These are phyloP conservation scores for Epinotia brunnichana DNA, from an alignment of 2,888 invertebrate species.

Conservation along the genomic window DNA sequence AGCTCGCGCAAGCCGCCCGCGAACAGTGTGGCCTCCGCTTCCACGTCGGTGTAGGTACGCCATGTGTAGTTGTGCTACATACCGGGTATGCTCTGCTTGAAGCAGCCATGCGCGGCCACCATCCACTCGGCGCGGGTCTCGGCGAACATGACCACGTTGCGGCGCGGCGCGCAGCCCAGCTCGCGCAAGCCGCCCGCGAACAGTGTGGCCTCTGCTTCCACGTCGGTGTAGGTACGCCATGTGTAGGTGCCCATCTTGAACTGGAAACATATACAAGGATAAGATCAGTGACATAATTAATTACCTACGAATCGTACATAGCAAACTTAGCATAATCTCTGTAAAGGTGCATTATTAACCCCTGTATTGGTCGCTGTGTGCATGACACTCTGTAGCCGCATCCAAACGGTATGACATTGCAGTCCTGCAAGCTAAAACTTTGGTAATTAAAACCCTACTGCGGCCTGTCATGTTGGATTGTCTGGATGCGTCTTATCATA, in stretches of 20 bases:
- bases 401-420: no score
- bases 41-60: conserved; percentile 92
- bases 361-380: no score
- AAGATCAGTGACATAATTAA: neutral
- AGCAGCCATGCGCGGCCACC: conserved; percentile 97
- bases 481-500: no score
- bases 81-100: conserved; percentile 96
- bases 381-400: no score
- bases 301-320: no score
- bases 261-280: conserved; percentile 66
- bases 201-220: conserved; percentile 88
- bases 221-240: conserved; percentile 93
- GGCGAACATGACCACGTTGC: conserved; percentile 96
- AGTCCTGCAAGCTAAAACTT: no score
- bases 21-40: conserved; percentile 89
- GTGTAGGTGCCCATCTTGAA: conserved; percentile 96
- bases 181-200: conserved; percentile 94
- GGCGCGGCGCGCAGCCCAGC: conserved; percentile 88
- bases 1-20: conserved; percentile 92
- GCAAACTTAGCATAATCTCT: no score
- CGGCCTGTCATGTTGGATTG: no score
- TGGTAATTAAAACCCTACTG: no score
- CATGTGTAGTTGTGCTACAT: conserved; percentile 86
- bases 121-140: conserved; percentile 99
- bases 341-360: no score